Evolutionary conservation across 2,113 vertebrate species (phyloP).

Genomic region (Trochalopteron elliotii): DNA sequence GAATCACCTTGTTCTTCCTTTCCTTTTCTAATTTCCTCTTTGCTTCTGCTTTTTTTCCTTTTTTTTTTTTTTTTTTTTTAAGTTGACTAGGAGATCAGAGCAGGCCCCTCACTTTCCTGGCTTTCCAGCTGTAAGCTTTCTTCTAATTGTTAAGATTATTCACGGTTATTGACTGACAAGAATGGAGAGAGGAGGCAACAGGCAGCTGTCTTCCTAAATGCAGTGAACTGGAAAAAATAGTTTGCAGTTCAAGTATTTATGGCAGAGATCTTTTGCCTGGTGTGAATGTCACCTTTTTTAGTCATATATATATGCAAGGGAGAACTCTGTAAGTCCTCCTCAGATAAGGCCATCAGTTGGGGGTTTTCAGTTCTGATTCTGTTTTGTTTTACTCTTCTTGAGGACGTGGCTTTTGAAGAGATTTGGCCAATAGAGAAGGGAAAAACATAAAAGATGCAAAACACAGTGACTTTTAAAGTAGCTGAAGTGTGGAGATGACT

Average conservation of each 20-base stretch:
- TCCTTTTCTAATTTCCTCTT: background rate
- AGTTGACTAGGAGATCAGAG: background rate
- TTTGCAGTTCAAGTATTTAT: background rate
- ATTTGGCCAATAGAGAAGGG: background rate
- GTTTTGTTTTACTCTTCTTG: background rate
- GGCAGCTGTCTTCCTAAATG: background rate
- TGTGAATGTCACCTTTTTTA: background rate
- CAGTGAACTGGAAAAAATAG: background rate
- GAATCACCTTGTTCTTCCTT: background rate
- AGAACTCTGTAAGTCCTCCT: background rate
- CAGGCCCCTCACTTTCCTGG: background rate
- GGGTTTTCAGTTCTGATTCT: background rate
- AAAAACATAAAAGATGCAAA: background rate
- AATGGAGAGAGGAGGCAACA: background rate
- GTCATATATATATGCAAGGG: background rate
- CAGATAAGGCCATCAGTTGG: background rate
- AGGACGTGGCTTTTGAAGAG: background rate
- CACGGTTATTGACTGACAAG: background rate
- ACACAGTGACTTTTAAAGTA: background rate
- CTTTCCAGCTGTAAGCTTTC: background rate
- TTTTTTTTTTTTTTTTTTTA: background rate
- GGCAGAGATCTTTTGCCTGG: background rate
- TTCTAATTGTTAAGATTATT: conserved; percentile 23
- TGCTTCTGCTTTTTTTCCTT: background rate
- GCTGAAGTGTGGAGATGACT: background rate